Percentiles rank a stretch among this genome's conserved stretches.
Evolutionary conservation across 2,797 vertebrate genomes (phyloP).

Genomic region (Clarias fuscus): DNA sequence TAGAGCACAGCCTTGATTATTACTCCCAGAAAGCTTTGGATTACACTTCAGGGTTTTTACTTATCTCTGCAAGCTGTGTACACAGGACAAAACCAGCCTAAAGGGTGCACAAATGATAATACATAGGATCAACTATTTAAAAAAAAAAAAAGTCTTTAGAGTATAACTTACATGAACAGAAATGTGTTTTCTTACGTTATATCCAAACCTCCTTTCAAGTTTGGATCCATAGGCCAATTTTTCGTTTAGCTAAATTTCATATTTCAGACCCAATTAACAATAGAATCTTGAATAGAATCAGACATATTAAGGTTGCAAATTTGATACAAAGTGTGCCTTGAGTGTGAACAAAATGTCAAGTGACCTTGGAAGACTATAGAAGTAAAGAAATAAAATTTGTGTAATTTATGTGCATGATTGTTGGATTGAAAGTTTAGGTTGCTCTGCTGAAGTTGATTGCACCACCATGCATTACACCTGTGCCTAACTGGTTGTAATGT

Average conservation of each 20-base stretch:
- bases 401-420: neutral
- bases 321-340: neutral
- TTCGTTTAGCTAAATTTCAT: too few relatives aligned
- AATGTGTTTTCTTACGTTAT: neutral
- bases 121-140: neutral
- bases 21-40: constrained; percentile 30
- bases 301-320: too few relatives aligned
- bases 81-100: neutral
- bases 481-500: neutral
- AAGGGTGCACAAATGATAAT: neutral
- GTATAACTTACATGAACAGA: neutral
- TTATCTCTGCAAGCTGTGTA: constrained; percentile 32
- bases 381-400: neutral
- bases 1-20: constrained; percentile 63
- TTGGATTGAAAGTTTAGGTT: neutral
- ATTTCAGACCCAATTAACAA: too few relatives aligned
- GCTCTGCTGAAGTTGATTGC: neutral
- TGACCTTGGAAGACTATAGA: neutral
- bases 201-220: neutral
- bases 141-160: neutral
- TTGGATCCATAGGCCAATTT: too few relatives aligned
- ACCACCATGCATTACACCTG: neutral
- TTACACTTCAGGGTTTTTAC: constrained; percentile 46
- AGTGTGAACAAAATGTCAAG: neutral
- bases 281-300: too few relatives aligned